These are phyloP conservation scores for Phaethornis superciliosus DNA, from an alignment of 2,113 vertebrate genomes.

Conservation along the genomic window DNA sequence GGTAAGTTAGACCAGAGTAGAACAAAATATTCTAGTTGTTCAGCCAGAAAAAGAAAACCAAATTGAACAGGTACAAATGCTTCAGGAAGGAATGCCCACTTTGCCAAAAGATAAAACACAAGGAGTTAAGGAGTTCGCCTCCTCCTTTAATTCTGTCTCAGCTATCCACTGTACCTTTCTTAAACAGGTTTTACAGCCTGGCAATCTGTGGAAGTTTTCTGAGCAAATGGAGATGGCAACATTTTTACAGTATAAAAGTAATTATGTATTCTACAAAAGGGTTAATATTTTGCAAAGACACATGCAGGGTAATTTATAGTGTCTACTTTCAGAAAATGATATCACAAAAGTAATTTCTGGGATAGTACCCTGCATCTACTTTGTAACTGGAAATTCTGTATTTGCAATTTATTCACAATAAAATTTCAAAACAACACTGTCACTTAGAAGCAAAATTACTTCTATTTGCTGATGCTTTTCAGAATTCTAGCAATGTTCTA, in stretches of 20 bases:
- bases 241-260: not conserved
- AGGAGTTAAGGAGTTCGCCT: not conserved
- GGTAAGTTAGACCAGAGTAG: not conserved
- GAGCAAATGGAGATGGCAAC: not conserved
- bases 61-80: constrained; percentile 13
- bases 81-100: not conserved
- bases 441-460: not conserved
- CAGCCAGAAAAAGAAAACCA: constrained; percentile 21
- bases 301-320: not conserved
- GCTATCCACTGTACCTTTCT: not conserved
- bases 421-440: not conserved
- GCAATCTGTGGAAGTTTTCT: not conserved
- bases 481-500: not conserved
- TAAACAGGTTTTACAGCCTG: not conserved
- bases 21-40: constrained; percentile 41
- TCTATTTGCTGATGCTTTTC: not conserved
- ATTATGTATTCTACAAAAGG: not conserved
- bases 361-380: not conserved
- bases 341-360: not conserved
- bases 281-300: not conserved
- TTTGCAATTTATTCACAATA: not conserved
- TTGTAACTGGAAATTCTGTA: not conserved
- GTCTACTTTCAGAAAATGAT: not conserved
- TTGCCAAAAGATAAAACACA: constrained; percentile 26
- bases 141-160: not conserved